Evolutionary conservation across 2,797 vertebrate genomes (phyloP), one percentile per base, ranked within the genome.

Genomic region (Xenentodon cancila): DNA sequence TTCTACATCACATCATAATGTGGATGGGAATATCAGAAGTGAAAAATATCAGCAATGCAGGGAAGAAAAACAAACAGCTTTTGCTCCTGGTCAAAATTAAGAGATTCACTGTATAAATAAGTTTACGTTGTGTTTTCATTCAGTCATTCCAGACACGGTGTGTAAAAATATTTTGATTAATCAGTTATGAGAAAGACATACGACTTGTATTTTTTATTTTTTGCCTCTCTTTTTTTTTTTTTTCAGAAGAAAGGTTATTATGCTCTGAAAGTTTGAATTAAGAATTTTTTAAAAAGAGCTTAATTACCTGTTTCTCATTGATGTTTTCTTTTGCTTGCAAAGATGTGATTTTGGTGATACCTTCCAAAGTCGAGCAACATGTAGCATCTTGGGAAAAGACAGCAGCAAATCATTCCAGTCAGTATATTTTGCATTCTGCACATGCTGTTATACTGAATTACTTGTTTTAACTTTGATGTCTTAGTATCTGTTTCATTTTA

Each of bases 341-440:
- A 78, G 57, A 59, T 77, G 64, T 47, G 74, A 71, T 82, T 73
- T 73, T 68, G 49, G 80, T 45, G 47, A 76, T 56, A 66, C 20
- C 48, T 79, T 82, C 86, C 84, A 87, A 91, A 89, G 84, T 84
- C 19, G 15, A 84, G 88, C 87, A 78, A 88, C 79, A 92, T 92
- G 92, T 93, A 94, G 92, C 92, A 90, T 73, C 73, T 56, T 78
- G 61, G 20, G 76, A 53, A 71, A 69, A 77, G 54, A 83, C 58
- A 20, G 57, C 46, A 22, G 70, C n/a, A 32, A 45, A 40, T 75
- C 73, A 77, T 85, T 87, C 81, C 74, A 53, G 42, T 66, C 68
- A 48, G 21, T 55, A 12, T 74, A 58, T 63, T 73, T 30, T 25
- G 25, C 53, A 37, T 56, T 62, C 21, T 48, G 43, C 27, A 60